These are phyloP conservation scores for Pseudolycoriella hygida DNA, from an alignment of 2,888 invertebrate species.

Conservation along the genomic window DNA sequence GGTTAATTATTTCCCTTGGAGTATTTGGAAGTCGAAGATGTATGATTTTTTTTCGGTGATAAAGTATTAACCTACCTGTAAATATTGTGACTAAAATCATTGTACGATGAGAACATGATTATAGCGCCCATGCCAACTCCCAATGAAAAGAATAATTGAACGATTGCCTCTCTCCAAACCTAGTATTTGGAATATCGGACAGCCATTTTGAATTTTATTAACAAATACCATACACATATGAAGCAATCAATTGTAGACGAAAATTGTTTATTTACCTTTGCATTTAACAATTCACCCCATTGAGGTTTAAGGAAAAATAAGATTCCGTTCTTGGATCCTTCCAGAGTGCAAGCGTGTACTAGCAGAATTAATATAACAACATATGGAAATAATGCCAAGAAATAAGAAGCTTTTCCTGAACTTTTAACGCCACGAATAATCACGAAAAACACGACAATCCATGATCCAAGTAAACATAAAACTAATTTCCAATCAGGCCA, in stretches of 20 bases:
- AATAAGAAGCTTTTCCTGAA: slow-evolving; percentile 69
- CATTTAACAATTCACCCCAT: slow-evolving; percentile 53
- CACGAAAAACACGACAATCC: slow-evolving; percentile 49
- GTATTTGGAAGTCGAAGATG: too few species aligned
- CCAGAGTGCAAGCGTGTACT: slow-evolving; percentile 42
- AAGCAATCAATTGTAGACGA: too few species aligned
- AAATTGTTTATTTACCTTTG: slow-evolving; percentile 32
- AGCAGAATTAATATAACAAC: slow-evolving; percentile 57
- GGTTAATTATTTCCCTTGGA: too few species aligned
- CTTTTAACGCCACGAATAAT: slow-evolving; percentile 57
- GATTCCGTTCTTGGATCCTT: slow-evolving; percentile 57
- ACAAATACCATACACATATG: too few species aligned
- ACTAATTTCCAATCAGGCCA: slow-evolving; percentile 49
- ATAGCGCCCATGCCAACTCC: slow-evolving; percentile 36
- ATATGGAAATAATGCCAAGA: slow-evolving; percentile 77
- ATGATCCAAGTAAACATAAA: slow-evolving; percentile 44
- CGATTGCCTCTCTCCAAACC: slow-evolving; percentile 42
- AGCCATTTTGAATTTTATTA: too few species aligned
- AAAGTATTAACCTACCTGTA: slow-evolving; percentile 28
- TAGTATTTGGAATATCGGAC: too few species aligned
- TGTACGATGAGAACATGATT: slow-evolving; percentile 38
- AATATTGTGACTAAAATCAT: slow-evolving; percentile 34
- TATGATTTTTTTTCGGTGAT: too few species aligned
- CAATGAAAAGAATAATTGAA: slow-evolving; percentile 39
- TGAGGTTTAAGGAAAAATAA: slow-evolving; percentile 63